Percentiles rank a stretch among this genome's conserved stretches.
These are phyloP conservation scores for Chinchilla lanigera DNA, from an alignment of 2,113 vertebrate species.

Conservation along the genomic window DNA sequence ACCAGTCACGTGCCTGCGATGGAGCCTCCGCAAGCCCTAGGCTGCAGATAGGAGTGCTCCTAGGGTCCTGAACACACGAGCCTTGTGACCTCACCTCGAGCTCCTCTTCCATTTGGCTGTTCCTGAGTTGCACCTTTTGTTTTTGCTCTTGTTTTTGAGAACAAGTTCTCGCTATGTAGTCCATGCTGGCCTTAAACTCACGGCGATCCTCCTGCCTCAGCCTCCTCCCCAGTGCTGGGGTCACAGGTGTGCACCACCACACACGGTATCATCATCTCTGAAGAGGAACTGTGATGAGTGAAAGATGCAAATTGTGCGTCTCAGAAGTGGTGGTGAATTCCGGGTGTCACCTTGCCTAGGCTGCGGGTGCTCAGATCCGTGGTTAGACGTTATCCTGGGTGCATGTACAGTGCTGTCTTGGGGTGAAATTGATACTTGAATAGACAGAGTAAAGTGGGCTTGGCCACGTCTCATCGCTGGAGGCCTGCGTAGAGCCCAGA, in stretches of 20 bases:
- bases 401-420: background rate
- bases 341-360: background rate
- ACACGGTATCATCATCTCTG: background rate
- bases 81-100: too few species aligned
- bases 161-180: background rate
- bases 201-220: background rate
- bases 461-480: background rate
- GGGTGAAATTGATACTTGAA: background rate
- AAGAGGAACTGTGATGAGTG: background rate
- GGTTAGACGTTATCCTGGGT: background rate
- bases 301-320: background rate
- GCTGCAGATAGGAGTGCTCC: too few species aligned
- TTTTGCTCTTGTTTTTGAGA: background rate
- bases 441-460: background rate
- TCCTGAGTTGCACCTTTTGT: background rate
- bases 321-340: background rate
- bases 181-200: background rate
- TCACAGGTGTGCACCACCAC: background rate
- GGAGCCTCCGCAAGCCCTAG: background rate
- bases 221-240: background rate
- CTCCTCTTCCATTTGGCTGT: background rate
- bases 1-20: background rate
- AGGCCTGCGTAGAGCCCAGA: background rate
- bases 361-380: background rate
- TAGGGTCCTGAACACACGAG: too few species aligned